phyloP scores from a whole-genome alignment of 2,113 vertebrate species.

The Aspidoscelis tigris region DNA sequence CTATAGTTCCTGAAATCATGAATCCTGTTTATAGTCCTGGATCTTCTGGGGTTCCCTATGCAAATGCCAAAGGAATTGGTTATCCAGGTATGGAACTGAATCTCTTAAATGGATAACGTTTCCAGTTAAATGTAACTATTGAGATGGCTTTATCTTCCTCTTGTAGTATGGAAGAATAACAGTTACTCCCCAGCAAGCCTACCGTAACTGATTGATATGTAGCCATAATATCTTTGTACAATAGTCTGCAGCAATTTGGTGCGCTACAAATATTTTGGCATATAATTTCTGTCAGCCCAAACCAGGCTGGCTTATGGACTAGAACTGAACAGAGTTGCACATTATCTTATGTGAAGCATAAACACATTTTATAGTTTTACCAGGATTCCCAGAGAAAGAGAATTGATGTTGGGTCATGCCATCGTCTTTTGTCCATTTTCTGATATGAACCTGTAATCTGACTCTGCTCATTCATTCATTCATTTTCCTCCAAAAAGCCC shows the following conservation, averaged over 20 bases:
- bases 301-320: not conserved
- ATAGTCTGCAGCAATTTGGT: too few species aligned
- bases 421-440: not conserved
- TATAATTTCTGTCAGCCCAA: too few species aligned
- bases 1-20: slow-evolving; percentile 83
- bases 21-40: slow-evolving; percentile 98
- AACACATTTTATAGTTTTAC: not conserved
- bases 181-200: not conserved
- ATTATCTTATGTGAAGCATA: not conserved
- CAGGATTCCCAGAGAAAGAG: not conserved
- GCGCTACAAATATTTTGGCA: too few species aligned
- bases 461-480: not conserved
- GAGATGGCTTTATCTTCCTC: not conserved
- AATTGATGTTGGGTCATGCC: not conserved
- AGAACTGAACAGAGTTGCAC: too few species aligned
- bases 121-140: not conserved
- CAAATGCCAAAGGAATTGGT: slow-evolving; percentile 95
- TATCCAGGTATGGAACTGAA: slow-evolving; percentile 87
- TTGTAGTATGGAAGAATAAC: not conserved
- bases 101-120: not conserved
- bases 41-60: slow-evolving; percentile 94
- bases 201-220: too few species aligned
- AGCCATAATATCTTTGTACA: too few species aligned
- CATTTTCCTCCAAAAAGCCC: too few species aligned
- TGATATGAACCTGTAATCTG: not conserved